Percentiles rank a stretch among this genome's conserved stretches.
Conservation (phyloP, 2,797 vertebrate species). For the Hapalemur alaotrensis region DNA sequence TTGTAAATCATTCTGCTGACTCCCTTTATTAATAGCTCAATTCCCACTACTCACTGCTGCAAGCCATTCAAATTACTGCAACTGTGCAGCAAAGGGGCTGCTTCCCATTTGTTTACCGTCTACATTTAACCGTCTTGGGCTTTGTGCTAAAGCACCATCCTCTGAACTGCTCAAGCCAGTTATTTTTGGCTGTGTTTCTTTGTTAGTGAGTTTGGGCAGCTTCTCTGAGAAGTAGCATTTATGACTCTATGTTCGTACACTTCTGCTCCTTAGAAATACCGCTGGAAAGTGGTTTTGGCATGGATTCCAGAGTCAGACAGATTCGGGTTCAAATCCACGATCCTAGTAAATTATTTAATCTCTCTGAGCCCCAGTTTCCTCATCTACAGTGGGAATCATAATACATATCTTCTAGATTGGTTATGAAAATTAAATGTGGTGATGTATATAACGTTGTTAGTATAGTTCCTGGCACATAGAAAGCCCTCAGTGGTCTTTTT, state of each 20-base stretch:
- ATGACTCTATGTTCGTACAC: neutral
- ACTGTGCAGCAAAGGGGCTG: conserved; percentile 31
- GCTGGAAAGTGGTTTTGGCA: neutral
- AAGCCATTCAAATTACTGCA: conserved; percentile 60
- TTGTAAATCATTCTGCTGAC: conserved; percentile 76
- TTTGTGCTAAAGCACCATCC: conserved; percentile 43
- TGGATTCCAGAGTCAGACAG: neutral
- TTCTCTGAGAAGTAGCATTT: neutral
- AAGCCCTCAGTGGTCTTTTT: neutral
- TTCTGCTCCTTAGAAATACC: neutral
- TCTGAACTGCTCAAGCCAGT: conserved; percentile 61
- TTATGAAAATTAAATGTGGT: neutral
- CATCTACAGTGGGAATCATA: neutral
- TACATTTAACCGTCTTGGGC: conserved; percentile 52
- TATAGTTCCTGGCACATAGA: neutral
- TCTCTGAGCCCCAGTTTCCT: neutral
- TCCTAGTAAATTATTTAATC: neutral
- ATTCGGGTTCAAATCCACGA: neutral
- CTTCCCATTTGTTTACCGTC: conserved; percentile 70
- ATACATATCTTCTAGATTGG: neutral
- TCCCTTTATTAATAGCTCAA: conserved; percentile 62
- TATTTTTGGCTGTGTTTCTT: conserved; percentile 32
- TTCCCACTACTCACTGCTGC: conserved; percentile 56
- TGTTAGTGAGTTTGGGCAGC: conserved; percentile 52
- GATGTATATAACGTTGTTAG: neutral